phyloP scores from a whole-genome alignment of 2,888 invertebrate species.

The Drosophila hamatofila region DNA sequence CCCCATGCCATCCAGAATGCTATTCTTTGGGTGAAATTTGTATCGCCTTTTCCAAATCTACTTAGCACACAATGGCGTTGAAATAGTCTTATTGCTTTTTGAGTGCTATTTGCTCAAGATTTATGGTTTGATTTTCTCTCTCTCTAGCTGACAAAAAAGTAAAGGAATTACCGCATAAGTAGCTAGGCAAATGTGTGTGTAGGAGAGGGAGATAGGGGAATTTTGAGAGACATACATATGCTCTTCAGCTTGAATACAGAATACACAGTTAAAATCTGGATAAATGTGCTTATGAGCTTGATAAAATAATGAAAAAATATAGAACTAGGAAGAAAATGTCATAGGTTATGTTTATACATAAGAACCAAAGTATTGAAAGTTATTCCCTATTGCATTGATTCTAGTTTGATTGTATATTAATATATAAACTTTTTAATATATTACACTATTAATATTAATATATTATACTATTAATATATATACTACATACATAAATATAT shows the following conservation, averaged over 20 bases:
- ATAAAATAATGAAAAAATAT: neutral
- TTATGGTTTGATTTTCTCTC: constrained; percentile 73
- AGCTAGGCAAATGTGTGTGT: constrained; percentile 1
- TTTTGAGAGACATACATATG: neutral
- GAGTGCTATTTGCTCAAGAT: constrained; percentile 80
- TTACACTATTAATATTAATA: no score
- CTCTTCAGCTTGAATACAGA: neutral
- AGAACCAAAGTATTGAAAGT: no score
- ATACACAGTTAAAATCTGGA: neutral
- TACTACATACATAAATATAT: no score
- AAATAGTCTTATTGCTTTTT: constrained; percentile 83
- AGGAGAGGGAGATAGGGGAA: neutral
- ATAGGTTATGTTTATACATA: no score
- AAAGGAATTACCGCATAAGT: constrained; percentile 21
- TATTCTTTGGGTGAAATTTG: constrained; percentile 78
- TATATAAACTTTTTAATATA: no score
- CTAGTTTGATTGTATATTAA: no score
- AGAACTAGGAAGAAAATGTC: neutral
- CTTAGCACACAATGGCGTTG: constrained; percentile 84
- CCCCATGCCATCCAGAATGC: constrained; percentile 53
- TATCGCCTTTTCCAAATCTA: constrained; percentile 84
- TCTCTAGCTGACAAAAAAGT: constrained; percentile 3
- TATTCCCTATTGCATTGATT: no score
- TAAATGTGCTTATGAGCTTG: neutral
- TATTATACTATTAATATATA: no score